Base-by-base conservation (phyloP, 2,888 invertebrate genomes). In the Polydrusus tereticollis region DNA sequence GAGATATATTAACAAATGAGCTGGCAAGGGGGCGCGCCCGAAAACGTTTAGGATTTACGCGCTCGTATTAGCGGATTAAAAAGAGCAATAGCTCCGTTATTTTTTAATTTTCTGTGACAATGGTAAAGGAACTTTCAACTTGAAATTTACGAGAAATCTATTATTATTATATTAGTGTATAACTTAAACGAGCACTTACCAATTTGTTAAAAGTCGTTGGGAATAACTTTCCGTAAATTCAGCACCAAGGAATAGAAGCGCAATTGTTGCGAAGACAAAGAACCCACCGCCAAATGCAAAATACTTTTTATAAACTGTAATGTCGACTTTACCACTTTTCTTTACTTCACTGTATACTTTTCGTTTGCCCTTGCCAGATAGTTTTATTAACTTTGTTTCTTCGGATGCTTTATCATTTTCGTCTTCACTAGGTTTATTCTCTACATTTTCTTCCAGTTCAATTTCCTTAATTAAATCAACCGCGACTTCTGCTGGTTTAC, bases 401-500 rank as follows among this genome's bases (percentile, higher is more conserved):
- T 75, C 74, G 1, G 33, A 68, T 0, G 69, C 69, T 7, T 57
- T 36, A 29, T 68, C 68, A 21, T 67, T 63, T 55, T 74, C 69
- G 16, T 68, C 58, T 14, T 57, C 66, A 29, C 62, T 47, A 18
- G 59, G 12, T 43, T 58, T 18, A 14, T 59, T 23, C 33, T 71
- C 59, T 16, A 70, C 59, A 12, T 8, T 10, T n/a, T 66, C 66
- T 8, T 87, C 86, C 7, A 82, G 81, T 43, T 86, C 86, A 55
- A 88, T 86, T 65, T 79, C 75, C 33, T 74, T 74, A 20, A 74
- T 65, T 14, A 76, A 33, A 41, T 82, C 80, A 0, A 93, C 93
- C 5, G 90, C 90, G 8, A 89, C 90, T 66, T 90, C 89, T 1
- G 93, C 85, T 0, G 92, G 90, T 23, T 90, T 89, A 80, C 90